These are phyloP conservation scores for Enoplosus armatus DNA, from an alignment of 2,797 vertebrate species.

Conservation along the genomic window DNA sequence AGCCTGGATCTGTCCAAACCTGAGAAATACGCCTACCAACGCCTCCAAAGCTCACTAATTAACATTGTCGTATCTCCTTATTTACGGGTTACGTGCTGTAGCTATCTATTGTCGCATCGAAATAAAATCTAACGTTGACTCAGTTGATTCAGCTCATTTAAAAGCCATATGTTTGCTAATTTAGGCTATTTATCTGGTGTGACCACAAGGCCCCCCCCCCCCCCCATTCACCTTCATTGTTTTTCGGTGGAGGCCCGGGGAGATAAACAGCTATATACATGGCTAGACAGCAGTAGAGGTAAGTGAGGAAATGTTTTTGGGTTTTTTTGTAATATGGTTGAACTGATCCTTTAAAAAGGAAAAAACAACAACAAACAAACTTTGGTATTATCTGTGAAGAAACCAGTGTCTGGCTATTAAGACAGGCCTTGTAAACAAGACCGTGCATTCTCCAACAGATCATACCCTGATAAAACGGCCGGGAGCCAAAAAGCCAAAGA, in stretches of 20 bases:
- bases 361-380: neutral
- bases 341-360: neutral
- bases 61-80: no score
- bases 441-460: slow-evolving; percentile 23
- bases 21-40: no score
- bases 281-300: neutral
- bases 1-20: no score
- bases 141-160: neutral
- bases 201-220: neutral
- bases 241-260: no score
- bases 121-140: neutral
- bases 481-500: slow-evolving; percentile 28
- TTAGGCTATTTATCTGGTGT: neutral
- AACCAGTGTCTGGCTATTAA: slow-evolving; percentile 20
- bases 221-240: neutral
- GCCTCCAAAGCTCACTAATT: no score
- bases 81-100: neutral
- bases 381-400: slow-evolving; percentile 19
- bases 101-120: neutral
- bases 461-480: slow-evolving; percentile 38
- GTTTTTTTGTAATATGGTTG: neutral
- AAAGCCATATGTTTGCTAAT: neutral
- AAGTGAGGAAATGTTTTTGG: neutral
- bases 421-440: slow-evolving; percentile 31
- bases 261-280: neutral